phyloP scores from a whole-genome alignment of 2,113 vertebrate genomes.

The Mobula hypostoma region DNA sequence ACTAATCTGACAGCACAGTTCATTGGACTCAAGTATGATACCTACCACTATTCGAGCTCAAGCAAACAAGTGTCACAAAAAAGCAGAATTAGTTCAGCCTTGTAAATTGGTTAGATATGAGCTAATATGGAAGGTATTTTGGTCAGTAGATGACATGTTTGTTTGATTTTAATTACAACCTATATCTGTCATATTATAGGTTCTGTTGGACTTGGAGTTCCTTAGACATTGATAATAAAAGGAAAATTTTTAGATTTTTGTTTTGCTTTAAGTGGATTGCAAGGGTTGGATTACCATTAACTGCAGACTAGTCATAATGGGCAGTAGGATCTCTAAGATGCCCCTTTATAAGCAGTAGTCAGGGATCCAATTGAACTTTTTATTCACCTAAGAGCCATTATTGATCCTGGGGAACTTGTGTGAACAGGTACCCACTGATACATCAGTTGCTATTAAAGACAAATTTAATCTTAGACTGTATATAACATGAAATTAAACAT shows the following conservation, averaged over 20 bases:
- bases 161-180: not conserved
- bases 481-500: not conserved
- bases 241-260: not conserved
- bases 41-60: not conserved
- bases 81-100: not conserved
- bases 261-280: not conserved
- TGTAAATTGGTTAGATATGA: not conserved
- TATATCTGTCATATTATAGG: no score
- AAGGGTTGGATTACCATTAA: not conserved
- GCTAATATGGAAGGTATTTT: not conserved
- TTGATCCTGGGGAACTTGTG: not conserved
- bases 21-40: not conserved
- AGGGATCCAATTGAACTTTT: no score
- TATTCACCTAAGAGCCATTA: no score
- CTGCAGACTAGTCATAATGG: not conserved
- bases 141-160: not conserved
- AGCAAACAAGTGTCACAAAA: not conserved
- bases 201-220: not conserved
- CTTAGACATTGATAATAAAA: not conserved
- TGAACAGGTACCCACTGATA: not conserved
- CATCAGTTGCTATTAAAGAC: not conserved
- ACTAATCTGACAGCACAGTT: no score
- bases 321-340: not conserved
- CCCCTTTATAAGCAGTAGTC: no score
- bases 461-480: not conserved